These are phyloP conservation scores for Tribolium freemani DNA, from an alignment of 2,888 invertebrate genomes.

Conservation along the genomic window DNA sequence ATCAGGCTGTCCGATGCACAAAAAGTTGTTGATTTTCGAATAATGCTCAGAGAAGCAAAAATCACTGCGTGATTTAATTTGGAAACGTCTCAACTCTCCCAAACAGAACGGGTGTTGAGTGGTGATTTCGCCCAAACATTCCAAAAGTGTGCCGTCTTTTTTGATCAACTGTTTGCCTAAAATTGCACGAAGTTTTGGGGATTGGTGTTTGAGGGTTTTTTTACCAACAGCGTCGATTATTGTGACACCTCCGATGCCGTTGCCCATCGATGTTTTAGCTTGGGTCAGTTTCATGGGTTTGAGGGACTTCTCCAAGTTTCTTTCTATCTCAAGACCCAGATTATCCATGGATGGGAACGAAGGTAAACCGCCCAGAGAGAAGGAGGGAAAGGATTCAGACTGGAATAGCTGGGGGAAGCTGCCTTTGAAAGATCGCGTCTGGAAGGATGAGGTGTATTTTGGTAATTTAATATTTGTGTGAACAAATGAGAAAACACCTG, in stretches of 20 bases:
- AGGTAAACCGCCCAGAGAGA: no score
- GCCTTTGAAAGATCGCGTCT: no score
- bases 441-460: no score
- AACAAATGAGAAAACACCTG: no score
- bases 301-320: neutral
- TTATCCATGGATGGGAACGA: no score
- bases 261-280: neutral
- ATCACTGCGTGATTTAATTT: neutral
- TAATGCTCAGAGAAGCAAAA: slow-evolving; percentile 13
- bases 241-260: slow-evolving; percentile 2
- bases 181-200: neutral
- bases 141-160: neutral
- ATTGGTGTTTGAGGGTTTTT: neutral
- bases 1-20: neutral
- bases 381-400: no score
- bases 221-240: neutral
- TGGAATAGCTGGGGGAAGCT: no score
- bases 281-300: neutral
- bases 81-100: neutral
- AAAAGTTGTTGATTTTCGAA: neutral
- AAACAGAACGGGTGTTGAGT: slow-evolving; percentile 1
- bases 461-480: no score
- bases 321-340: neutral
- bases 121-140: neutral
- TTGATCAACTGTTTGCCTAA: neutral